Percentiles rank a stretch among this genome's conserved stretches.
These are phyloP conservation scores for Pygoscelis adeliae DNA, from an alignment of 2,113 vertebrate genomes.

Conservation along the genomic window DNA sequence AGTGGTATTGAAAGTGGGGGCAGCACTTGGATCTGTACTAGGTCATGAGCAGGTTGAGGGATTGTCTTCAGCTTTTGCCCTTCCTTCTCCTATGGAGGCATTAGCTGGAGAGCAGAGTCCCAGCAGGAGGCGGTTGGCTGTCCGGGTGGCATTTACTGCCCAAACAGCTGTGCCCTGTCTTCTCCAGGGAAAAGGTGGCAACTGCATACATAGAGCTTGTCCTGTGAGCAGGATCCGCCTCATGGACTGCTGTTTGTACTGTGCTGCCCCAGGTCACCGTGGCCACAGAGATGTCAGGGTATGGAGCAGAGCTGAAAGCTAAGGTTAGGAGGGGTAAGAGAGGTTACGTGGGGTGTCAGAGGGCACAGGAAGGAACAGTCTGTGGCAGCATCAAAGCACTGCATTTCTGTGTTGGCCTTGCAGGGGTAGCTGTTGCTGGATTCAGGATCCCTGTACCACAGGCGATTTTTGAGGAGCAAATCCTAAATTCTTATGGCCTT, in stretches of 20 bases:
- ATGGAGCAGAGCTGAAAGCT: background rate
- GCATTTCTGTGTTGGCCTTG: background rate
- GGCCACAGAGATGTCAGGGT: background rate
- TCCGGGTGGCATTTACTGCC: background rate
- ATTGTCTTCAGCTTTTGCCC: background rate
- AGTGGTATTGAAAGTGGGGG: background rate
- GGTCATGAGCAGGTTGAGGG: background rate
- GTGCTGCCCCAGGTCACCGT: background rate
- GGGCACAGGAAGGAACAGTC: background rate
- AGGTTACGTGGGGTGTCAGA: background rate
- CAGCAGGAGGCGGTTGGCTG: background rate
- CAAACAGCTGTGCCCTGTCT: background rate
- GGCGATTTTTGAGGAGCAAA: background rate
- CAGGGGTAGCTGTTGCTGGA: background rate
- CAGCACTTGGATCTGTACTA: background rate
- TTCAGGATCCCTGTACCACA: background rate
- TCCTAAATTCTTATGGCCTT: background rate
- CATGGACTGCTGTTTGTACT: accelerated
- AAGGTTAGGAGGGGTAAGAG: background rate
- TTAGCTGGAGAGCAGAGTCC: background rate
- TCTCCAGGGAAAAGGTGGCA: background rate
- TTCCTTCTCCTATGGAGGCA: background rate
- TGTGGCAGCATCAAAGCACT: background rate
- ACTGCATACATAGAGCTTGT: background rate
- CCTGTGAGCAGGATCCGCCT: background rate